Percentiles rank a stretch among this genome's conserved stretches.
Conservation (phyloP, 2,888 invertebrate species). For the Temnothorax ravouxi region DNA sequence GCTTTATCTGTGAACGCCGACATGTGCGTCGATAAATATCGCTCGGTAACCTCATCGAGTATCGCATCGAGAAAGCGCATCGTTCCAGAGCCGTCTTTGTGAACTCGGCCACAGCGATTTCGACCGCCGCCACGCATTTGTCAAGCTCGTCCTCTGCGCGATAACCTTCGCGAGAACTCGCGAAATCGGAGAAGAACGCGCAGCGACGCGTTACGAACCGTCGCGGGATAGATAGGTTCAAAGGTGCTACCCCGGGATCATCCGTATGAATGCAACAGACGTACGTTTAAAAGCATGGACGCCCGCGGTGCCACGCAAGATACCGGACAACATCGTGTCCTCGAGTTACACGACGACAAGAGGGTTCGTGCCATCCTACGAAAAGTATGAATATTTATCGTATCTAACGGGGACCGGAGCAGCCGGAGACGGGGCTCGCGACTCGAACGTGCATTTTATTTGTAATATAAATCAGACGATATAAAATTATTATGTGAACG, state of each 20-base stretch:
- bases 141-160: slow-evolving; percentile 16
- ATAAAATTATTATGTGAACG: background rate
- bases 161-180: slow-evolving; percentile 22
- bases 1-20: background rate
- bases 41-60: background rate
- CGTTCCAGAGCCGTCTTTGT: background rate
- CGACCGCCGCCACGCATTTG: slow-evolving; percentile 23
- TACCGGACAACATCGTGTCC: slow-evolving; percentile 76
- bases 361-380: slow-evolving; percentile 77
- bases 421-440: background rate
- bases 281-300: slow-evolving; percentile 70
- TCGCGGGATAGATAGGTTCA: background rate
- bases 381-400: slow-evolving; percentile 67
- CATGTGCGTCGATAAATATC: slow-evolving; percentile 16
- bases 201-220: background rate
- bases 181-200: background rate
- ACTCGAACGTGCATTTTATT: background rate
- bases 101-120: background rate
- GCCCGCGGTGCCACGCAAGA: slow-evolving; percentile 68
- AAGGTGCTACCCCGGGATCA: background rate
- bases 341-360: slow-evolving; percentile 72
- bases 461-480: background rate
- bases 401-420: background rate
- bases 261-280: slow-evolving; percentile 32
- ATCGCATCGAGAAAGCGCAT: background rate